Conservation (phyloP, 1,140 invertebrate genomes). For the Pseudomyrmex cubaensis region DNA sequence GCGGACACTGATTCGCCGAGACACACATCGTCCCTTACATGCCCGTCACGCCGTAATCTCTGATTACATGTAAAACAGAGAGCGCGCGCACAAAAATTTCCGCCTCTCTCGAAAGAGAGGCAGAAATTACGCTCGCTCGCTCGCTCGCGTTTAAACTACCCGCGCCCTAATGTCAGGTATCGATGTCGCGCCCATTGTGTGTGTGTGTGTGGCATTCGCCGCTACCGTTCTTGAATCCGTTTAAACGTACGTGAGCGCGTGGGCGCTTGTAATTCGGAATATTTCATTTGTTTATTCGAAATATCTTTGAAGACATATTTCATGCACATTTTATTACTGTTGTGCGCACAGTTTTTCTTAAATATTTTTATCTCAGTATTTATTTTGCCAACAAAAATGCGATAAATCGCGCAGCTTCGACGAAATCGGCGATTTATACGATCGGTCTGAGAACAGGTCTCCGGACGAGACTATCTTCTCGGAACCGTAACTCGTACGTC, state of each 20-base stretch:
- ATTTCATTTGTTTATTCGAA: background rate
- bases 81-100: constrained; percentile 7
- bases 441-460: background rate
- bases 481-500: constrained; percentile 19
- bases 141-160: background rate
- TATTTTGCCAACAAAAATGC: too few relatives aligned
- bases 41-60: background rate
- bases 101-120: background rate
- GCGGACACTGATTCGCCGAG: constrained; percentile 68
- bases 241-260: background rate
- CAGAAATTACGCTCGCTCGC: constrained; percentile 26
- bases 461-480: background rate
- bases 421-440: background rate
- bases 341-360: too few relatives aligned
- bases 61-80: constrained; percentile 11
- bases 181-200: background rate
- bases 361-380: background rate
- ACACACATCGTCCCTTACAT: constrained; percentile 2
- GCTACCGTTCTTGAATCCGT: background rate
- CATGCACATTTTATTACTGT: background rate
- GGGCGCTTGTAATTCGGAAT: background rate
- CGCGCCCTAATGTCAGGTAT: background rate
- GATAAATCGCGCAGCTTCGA: constrained; percentile 14
- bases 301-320: background rate
- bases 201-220: background rate